A percentile compares a stretch with the other conserved stretches of the same genome.
phyloP scores from a whole-genome alignment of 2,797 vertebrate species.

The Pagetopsis macropterus region DNA sequence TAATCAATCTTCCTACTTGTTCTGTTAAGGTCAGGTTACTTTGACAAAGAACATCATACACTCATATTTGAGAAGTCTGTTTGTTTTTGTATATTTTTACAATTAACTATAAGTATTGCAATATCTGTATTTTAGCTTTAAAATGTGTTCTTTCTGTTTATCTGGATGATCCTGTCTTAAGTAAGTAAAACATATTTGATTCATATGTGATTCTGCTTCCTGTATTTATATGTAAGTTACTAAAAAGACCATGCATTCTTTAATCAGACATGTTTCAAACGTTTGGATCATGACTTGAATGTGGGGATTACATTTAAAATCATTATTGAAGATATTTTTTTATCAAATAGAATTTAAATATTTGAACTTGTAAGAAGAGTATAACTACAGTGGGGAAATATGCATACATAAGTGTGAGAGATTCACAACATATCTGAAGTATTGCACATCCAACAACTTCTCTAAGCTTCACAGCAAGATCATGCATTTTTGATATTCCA shows the following conservation, averaged over 20 bases:
- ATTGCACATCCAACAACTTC: too few species aligned
- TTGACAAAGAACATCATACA: background rate
- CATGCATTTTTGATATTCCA: conserved; percentile 7
- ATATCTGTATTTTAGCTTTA: background rate
- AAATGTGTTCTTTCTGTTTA: background rate
- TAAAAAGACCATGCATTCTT: background rate
- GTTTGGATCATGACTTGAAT: too few species aligned
- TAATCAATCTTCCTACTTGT: background rate
- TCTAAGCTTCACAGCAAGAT: background rate
- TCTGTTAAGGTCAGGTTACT: conserved; percentile 11
- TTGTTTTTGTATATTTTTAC: background rate
- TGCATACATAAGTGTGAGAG: background rate
- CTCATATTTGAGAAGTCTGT: background rate
- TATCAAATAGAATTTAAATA: background rate
- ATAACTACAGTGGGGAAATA: background rate
- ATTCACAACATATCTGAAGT: background rate
- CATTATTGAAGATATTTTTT: background rate
- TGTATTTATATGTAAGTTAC: background rate
- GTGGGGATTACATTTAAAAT: background rate
- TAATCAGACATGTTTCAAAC: background rate
- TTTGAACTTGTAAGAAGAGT: background rate
- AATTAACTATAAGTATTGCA: too few species aligned
- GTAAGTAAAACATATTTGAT: background rate
- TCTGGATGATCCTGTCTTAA: background rate
- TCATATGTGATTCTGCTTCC: background rate